A percentile compares a stretch with the other conserved stretches of the same genome.
Conservation (phyloP, 2,113 vertebrate genomes). For the Alethe diademata region DNA sequence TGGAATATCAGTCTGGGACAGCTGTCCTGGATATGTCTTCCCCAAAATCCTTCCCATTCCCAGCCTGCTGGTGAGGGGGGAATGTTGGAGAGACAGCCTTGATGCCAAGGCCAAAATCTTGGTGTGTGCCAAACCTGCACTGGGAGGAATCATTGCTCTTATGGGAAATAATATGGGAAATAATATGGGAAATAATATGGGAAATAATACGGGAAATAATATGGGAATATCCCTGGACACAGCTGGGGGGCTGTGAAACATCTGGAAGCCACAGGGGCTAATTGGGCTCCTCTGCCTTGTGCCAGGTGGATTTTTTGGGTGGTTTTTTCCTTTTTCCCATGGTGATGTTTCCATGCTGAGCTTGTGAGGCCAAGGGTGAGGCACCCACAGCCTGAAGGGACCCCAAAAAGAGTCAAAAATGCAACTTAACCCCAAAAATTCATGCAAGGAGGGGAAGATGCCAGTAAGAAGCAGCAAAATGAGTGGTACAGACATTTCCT, state of each 20-base stretch:
- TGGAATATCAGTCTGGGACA: background rate
- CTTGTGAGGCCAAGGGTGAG: background rate
- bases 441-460: background rate
- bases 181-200: no score
- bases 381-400: background rate
- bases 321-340: background rate
- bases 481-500: background rate
- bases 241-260: slow-evolving; percentile 12
- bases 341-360: background rate
- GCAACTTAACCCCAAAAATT: background rate
- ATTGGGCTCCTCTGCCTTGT: background rate
- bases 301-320: background rate
- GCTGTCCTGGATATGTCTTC: background rate
- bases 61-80: background rate
- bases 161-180: background rate
- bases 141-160: background rate
- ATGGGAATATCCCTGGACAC: background rate
- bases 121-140: background rate
- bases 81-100: background rate
- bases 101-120: background rate
- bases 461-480: background rate
- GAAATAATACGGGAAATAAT: background rate
- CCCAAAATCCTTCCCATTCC: background rate
- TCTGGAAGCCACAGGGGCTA: slow-evolving; percentile 8
- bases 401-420: background rate